phyloP scores from a whole-genome alignment of 2,113 vertebrate genomes.

The Micronisus gabar region DNA sequence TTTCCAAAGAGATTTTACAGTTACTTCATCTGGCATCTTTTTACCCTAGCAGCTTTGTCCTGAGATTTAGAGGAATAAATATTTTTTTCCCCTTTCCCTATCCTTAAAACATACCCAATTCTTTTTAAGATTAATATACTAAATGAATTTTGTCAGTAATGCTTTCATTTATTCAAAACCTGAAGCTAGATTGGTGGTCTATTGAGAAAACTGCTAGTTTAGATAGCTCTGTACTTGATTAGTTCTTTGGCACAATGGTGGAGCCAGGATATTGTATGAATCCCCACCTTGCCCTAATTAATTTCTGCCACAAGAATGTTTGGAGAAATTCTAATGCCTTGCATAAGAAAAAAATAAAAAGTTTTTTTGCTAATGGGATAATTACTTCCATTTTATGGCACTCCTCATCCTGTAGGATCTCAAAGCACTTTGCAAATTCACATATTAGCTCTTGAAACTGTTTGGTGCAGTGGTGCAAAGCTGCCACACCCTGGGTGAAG shows the following conservation, averaged over 20 bases:
- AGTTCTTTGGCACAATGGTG: constrained; percentile 26
- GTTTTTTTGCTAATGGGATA: constrained; percentile 17
- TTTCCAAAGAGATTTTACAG: background rate
- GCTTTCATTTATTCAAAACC: constrained; percentile 51
- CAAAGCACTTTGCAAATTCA: background rate
- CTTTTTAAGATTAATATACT: constrained; percentile 4
- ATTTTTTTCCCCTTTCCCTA: background rate
- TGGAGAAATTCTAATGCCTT: constrained; percentile 30
- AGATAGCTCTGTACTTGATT: constrained; percentile 60
- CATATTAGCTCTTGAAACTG: background rate
- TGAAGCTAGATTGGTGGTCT: constrained; percentile 63
- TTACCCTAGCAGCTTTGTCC: background rate
- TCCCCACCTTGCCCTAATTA: constrained; percentile 57
- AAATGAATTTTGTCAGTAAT: background rate
- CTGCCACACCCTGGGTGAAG: background rate
- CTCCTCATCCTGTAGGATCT: constrained; percentile 16
- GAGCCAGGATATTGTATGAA: constrained; percentile 55
- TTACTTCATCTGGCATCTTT: background rate
- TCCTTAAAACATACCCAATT: background rate
- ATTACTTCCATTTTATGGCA: constrained; percentile 38
- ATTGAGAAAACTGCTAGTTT: constrained; percentile 25
- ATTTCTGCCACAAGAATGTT: constrained; percentile 55
- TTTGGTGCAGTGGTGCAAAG: background rate
- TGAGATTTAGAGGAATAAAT: background rate
- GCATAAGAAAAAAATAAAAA: background rate